phyloP scores from a whole-genome alignment of 2,113 vertebrate species.

The Phaethornis superciliosus region DNA sequence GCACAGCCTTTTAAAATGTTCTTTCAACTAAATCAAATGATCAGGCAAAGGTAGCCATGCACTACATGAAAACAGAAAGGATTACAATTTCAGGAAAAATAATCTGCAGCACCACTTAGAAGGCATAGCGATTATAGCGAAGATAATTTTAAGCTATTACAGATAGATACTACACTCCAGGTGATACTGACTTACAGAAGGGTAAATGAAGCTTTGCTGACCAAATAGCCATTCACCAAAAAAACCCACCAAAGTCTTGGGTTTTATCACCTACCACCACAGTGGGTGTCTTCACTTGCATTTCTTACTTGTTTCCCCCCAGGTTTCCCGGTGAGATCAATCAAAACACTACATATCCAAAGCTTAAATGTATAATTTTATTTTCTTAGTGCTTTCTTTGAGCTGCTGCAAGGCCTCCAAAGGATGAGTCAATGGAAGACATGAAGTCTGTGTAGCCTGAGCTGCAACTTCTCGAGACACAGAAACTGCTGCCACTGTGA shows the following conservation, averaged over 20 bases:
- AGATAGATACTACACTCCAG: not conserved
- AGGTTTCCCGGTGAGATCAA: not conserved
- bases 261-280: not conserved
- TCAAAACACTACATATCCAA: not conserved
- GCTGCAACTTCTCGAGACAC: not conserved
- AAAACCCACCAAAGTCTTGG: too few species aligned
- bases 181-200: not conserved
- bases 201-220: not conserved
- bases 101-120: not conserved
- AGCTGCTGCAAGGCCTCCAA: not conserved
- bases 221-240: not conserved
- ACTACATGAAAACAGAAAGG: not conserved
- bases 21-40: not conserved
- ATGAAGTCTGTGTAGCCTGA: not conserved
- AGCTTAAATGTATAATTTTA: not conserved
- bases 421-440: not conserved
- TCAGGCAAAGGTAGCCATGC: not conserved
- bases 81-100: not conserved
- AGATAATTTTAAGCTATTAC: not conserved
- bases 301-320: conserved; percentile 2
- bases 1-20: not conserved
- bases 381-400: not conserved
- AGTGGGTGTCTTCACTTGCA: not conserved
- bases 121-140: not conserved
- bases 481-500: not conserved